phyloP scores from a whole-genome alignment of 1,140 invertebrate species.

The Periplaneta americana region DNA sequence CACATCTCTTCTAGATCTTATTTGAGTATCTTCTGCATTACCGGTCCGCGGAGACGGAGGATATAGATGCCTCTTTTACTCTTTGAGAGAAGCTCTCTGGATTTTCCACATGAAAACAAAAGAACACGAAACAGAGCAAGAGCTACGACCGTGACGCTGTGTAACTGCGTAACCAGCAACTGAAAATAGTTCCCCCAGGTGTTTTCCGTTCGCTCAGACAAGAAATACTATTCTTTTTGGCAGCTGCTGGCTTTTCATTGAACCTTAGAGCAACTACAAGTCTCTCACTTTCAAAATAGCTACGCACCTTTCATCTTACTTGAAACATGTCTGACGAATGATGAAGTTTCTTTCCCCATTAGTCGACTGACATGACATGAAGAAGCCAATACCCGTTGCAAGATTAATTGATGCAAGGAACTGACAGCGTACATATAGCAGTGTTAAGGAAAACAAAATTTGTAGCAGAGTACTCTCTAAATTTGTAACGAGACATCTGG shows the following conservation, averaged over 20 bases:
- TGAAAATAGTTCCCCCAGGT: not conserved
- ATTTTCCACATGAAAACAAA: not conserved
- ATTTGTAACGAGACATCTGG: too few relatives aligned
- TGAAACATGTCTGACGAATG: not conserved
- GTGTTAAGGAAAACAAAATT: too few relatives aligned
- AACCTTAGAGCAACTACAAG: not conserved
- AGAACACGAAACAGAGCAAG: not conserved
- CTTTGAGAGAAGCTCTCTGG: not conserved
- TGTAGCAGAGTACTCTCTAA: too few relatives aligned
- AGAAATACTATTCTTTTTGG: not conserved
- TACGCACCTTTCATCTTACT: not conserved
- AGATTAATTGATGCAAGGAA: not conserved
- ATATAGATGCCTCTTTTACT: not conserved
- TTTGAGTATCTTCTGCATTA: not conserved
- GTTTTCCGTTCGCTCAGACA: not conserved
- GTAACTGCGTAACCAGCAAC: not conserved
- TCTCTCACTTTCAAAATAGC: not conserved
- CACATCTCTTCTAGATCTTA: not conserved
- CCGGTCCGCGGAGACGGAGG: not conserved
- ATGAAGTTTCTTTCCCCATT: not conserved
- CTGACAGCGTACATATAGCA: not conserved
- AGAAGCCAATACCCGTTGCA: not conserved
- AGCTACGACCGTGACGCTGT: too few relatives aligned
- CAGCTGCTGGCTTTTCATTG: not conserved
- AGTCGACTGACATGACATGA: not conserved